Conservation (phyloP, 2,888 invertebrate species). For the Dinocampus coccinellae region DNA sequence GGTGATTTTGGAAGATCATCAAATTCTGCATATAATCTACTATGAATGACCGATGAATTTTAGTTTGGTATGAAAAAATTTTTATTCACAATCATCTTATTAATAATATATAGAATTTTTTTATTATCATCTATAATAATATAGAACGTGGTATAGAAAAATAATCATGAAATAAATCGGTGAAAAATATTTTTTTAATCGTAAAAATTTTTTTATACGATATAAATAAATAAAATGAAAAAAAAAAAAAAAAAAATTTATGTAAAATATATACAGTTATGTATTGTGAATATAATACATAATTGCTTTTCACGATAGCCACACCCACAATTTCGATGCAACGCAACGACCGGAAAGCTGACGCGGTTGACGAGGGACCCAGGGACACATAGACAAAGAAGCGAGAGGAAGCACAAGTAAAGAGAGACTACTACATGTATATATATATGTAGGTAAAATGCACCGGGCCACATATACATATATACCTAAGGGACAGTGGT, state of each 20-base stretch:
- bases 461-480: not conserved
- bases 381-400: not conserved
- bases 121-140: not conserved
- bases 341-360: constrained; percentile 33
- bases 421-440: not conserved
- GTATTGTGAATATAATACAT: not conserved
- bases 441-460: constrained; percentile 2
- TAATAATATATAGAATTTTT: not conserved
- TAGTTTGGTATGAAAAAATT: not conserved
- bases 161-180: not conserved
- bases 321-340: constrained; percentile 35
- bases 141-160: not conserved
- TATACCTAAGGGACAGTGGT: not conserved
- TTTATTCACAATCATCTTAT: not conserved
- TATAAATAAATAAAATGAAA: constrained; percentile 11
- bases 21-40: constrained; percentile 25
- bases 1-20: constrained; percentile 26
- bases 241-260: too few relatives aligned
- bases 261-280: not conserved
- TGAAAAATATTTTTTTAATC: too few relatives aligned
- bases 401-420: not conserved
- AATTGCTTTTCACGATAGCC: constrained; percentile 27
- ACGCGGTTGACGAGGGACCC: constrained; percentile 27
- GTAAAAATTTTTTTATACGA: not conserved
- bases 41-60: constrained; percentile 20